A percentile compares a stretch with the other conserved stretches of the same genome.
phyloP scores from a whole-genome alignment of 2,113 vertebrate genomes.

The Gobio gobio region DNA sequence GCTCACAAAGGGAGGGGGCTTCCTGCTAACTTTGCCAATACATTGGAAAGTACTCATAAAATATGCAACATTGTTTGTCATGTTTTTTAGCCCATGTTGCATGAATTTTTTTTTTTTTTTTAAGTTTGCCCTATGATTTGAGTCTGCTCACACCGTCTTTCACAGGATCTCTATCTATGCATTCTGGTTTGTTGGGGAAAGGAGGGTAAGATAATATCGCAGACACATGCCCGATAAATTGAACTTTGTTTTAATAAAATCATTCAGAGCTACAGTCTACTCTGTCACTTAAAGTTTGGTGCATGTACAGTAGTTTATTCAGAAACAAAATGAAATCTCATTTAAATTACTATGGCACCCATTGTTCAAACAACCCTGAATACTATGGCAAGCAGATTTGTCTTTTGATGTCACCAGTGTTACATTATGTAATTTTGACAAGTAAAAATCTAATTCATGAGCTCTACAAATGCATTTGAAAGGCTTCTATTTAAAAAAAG shows the following conservation, averaged over 20 bases:
- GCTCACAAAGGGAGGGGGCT: slow-evolving; percentile 65
- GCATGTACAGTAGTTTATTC: too few relatives aligned
- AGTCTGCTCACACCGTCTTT: background rate
- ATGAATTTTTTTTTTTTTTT: background rate
- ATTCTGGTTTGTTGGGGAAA: background rate
- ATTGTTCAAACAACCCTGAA: background rate
- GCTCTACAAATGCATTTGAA: too few relatives aligned
- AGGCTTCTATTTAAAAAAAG: too few relatives aligned
- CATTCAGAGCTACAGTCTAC: background rate
- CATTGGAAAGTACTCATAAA: slow-evolving; percentile 35
- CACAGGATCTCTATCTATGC: background rate
- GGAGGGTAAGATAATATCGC: background rate
- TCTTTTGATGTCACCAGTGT: too few relatives aligned
- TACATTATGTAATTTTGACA: too few relatives aligned
- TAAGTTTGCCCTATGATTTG: background rate
- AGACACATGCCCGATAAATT: background rate
- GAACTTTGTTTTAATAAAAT: background rate
- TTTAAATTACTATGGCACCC: background rate
- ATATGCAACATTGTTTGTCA: background rate
- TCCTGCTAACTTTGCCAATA: slow-evolving; percentile 64
- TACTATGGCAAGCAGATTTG: background rate
- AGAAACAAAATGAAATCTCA: background rate
- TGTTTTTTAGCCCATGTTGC: background rate
- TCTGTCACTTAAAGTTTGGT: background rate
- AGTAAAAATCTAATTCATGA: too few relatives aligned